Conservation (phyloP, 64 coral and sea anemone species). For the Cladopsammia gracilis region DNA sequence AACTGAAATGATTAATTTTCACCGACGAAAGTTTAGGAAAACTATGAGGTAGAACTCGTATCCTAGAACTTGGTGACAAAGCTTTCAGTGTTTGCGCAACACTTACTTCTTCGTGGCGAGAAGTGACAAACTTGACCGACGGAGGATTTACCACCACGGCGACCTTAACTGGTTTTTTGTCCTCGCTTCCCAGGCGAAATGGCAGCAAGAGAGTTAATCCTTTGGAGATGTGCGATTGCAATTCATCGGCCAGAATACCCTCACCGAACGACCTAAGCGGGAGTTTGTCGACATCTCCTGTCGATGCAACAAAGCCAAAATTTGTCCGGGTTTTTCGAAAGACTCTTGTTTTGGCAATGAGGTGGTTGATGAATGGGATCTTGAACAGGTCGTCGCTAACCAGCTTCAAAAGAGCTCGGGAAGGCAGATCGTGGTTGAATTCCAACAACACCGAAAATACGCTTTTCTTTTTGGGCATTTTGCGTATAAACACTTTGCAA, state of each 20-base stretch:
- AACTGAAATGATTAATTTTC: slow-evolving; percentile 88
- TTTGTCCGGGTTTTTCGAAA: slow-evolving; percentile 79
- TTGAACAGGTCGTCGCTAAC: slow-evolving; percentile 89
- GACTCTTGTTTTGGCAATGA: slow-evolving; percentile 79
- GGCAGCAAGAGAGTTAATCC: slow-evolving; percentile 90
- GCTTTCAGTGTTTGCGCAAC: slow-evolving; percentile 79
- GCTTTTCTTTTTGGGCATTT: slow-evolving; percentile 79
- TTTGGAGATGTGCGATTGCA: slow-evolving; percentile 93
- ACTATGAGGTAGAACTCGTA: slow-evolving; percentile 69
- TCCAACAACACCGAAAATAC: slow-evolving; percentile 94
- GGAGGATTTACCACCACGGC: slow-evolving; percentile 84
- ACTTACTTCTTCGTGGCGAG: slow-evolving; percentile 83
- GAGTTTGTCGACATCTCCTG: slow-evolving; percentile 89
- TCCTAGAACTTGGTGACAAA: slow-evolving; percentile 76
- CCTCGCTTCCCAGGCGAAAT: slow-evolving; percentile 78
- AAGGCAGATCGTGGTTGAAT: slow-evolving; percentile 80
- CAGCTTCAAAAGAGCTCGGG: slow-evolving; percentile 79
- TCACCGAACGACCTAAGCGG: slow-evolving; percentile 89
- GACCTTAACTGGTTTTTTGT: slow-evolving; percentile 81
- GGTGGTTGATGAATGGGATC: slow-evolving; percentile 95
- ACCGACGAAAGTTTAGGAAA: slow-evolving; percentile 78
- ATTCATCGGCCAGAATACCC: slow-evolving; percentile 82
- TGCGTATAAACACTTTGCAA: slow-evolving; percentile 91
- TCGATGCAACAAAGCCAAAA: slow-evolving; percentile 97
- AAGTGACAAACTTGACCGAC: slow-evolving; percentile 81